A percentile compares a stretch with the other conserved stretches of the same genome.
These are phyloP conservation scores for Sebastes minor DNA, from an alignment of 2,797 vertebrate genomes.

Conservation along the genomic window DNA sequence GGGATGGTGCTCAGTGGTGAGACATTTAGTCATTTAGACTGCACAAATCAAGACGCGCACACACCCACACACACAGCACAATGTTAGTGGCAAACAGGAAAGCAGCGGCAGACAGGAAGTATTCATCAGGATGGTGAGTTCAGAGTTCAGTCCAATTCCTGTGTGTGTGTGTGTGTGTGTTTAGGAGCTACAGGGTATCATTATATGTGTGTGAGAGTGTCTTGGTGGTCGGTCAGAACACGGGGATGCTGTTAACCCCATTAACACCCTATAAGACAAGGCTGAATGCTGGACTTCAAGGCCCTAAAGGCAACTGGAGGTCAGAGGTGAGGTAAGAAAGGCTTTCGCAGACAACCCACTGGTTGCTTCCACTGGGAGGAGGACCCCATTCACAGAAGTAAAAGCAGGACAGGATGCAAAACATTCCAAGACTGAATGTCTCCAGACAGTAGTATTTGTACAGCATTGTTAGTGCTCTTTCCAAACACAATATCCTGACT, in stretches of 20 bases:
- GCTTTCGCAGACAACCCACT: slow-evolving; percentile 18
- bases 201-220: not conserved
- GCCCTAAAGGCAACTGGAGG: slow-evolving; percentile 18
- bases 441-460: slow-evolving; percentile 43
- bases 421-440: slow-evolving; percentile 55
- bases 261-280: slow-evolving; percentile 50
- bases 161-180: slow-evolving; percentile 30
- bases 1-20: not conserved
- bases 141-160: slow-evolving; percentile 45
- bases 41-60: slow-evolving; percentile 26
- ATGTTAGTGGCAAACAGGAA: slow-evolving; percentile 68
- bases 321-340: slow-evolving; percentile 41
- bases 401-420: slow-evolving; percentile 52
- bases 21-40: slow-evolving; percentile 36
- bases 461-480: slow-evolving; percentile 33
- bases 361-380: slow-evolving; percentile 21
- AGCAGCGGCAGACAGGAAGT: slow-evolving; percentile 62
- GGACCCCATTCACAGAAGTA: slow-evolving; percentile 25
- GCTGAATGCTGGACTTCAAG: slow-evolving; percentile 33
- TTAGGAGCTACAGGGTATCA: slow-evolving; percentile 7
- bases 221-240: slow-evolving; percentile 8
- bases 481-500: slow-evolving; percentile 51
- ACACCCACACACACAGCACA: slow-evolving; percentile 10
- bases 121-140: slow-evolving; percentile 54
- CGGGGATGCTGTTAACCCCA: slow-evolving; percentile 42